phyloP scores from a whole-genome alignment of 2,888 invertebrate species.

The Cynaeus angustus region DNA sequence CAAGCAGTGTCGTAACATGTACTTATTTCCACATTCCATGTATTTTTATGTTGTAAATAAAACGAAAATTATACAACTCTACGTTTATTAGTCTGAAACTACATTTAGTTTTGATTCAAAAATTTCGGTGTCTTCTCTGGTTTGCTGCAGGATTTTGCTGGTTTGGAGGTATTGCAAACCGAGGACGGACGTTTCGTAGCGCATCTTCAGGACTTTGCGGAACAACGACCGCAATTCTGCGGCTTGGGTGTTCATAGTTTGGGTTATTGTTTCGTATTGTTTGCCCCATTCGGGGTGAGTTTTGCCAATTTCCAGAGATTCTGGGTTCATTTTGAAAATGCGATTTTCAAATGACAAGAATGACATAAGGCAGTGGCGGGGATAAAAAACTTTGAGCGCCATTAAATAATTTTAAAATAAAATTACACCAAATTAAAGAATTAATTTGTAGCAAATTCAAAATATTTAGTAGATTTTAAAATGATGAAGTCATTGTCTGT shows the following conservation, averaged over 20 bases:
- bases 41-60: conserved; percentile 48
- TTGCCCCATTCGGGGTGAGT: conserved; percentile 24
- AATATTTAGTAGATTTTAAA: too few relatives aligned
- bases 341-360: conserved; percentile 9
- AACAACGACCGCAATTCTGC: conserved; percentile 10
- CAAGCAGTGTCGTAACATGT: conserved; percentile 46
- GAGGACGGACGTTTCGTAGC: conserved; percentile 21
- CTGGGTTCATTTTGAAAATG: conserved; percentile 15
- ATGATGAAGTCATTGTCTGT: too few relatives aligned
- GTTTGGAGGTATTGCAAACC: conserved; percentile 19
- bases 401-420: too few relatives aligned
- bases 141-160: conserved; percentile 14
- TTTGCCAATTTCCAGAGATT: conserved; percentile 23
- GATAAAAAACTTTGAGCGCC: background rate
- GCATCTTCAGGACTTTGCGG: conserved; percentile 30
- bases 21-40: conserved; percentile 45
- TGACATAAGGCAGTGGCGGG: conserved; percentile 21
- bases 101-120: background rate
- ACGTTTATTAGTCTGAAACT: conserved; percentile 10
- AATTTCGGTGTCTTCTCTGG: conserved; percentile 4
- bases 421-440: too few relatives aligned
- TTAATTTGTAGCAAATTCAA: too few relatives aligned
- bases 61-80: conserved; percentile 19
- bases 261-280: conserved; percentile 12
- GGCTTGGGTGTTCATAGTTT: background rate